A percentile compares a stretch with the other conserved stretches of the same genome.
Conservation (phyloP, 2,797 vertebrate species). For the Phalloptychus januarius region DNA sequence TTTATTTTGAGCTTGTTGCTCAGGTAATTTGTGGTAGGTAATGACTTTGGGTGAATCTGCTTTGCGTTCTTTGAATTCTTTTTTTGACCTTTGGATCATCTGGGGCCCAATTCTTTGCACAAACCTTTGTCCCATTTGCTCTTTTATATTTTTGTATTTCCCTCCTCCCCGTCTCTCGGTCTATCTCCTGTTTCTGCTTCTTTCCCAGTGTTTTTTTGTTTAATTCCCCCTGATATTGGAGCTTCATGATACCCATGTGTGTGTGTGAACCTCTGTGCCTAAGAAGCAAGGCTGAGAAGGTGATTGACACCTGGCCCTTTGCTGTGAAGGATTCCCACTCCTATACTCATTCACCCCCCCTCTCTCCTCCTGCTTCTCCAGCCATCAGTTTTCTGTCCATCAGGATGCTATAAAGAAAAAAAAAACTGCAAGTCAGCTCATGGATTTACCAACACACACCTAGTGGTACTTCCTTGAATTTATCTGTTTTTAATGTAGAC, state of each 20-base stretch:
- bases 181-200: constrained; percentile 28
- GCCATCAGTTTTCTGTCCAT: constrained; percentile 45
- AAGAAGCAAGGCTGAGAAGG: constrained; percentile 82
- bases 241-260: constrained; percentile 32
- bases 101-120: constrained; percentile 49
- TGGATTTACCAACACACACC: constrained; percentile 78
- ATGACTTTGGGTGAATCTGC: constrained; percentile 94
- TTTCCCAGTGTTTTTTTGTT: constrained; percentile 62
- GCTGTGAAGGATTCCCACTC: constrained; percentile 82
- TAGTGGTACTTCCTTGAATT: constrained; percentile 8
- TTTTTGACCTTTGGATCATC: constrained; percentile 70
- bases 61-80: constrained; percentile 86
- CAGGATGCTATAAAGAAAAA: constrained; percentile 33
- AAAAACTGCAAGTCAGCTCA: constrained; percentile 51
- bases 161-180: constrained; percentile 29
- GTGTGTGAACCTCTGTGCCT: constrained; percentile 20
- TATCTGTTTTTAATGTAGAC: not conserved
- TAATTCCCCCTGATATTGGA: constrained; percentile 88
- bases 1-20: constrained; percentile 87
- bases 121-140: constrained; percentile 65
- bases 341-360: constrained; percentile 53
- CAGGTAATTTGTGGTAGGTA: constrained; percentile 95
- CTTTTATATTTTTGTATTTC: constrained; percentile 26
- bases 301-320: constrained; percentile 92
- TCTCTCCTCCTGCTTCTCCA: constrained; percentile 40